A percentile compares a stretch with the other conserved stretches of the same genome.
phyloP scores from a whole-genome alignment of 2,797 vertebrate genomes.

The Oreochromis grahami region DNA sequence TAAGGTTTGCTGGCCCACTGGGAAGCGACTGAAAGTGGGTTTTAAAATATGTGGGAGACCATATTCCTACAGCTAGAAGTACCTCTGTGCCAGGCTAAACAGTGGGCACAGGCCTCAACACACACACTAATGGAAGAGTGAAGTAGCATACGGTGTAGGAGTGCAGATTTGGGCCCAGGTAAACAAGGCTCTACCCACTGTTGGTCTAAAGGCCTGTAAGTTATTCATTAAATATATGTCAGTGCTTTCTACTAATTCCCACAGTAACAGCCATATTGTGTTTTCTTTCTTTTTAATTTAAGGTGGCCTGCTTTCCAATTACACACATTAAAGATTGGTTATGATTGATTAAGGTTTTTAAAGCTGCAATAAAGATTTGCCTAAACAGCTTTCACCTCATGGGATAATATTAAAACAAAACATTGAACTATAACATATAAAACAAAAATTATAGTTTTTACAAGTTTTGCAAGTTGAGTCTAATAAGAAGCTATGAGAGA shows the following conservation, averaged over 20 bases:
- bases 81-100: slow-evolving; percentile 74
- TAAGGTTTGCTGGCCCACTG: slow-evolving; percentile 61
- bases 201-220: slow-evolving; percentile 54
- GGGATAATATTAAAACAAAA: not conserved
- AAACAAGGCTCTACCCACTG: slow-evolving; percentile 59
- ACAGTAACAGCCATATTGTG: not conserved
- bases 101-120: slow-evolving; percentile 72
- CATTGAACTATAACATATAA: not conserved
- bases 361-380: slow-evolving; percentile 7
- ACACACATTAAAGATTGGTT: slow-evolving; percentile 16
- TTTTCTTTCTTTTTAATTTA: slow-evolving; percentile 13
- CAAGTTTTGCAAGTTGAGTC: not conserved
- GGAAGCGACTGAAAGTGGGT: slow-evolving; percentile 67
- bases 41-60: slow-evolving; percentile 69
- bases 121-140: slow-evolving; percentile 76
- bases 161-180: slow-evolving; percentile 55
- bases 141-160: slow-evolving; percentile 60
- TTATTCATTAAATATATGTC: slow-evolving; percentile 71
- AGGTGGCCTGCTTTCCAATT: slow-evolving; percentile 21
- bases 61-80: slow-evolving; percentile 67
- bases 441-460: not conserved
- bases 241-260: slow-evolving; percentile 28
- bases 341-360: slow-evolving; percentile 24
- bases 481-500: not conserved
- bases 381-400: slow-evolving; percentile 17